Evolutionary conservation across 2,888 invertebrate genomes (phyloP), one percentile per base, ranked within the genome.

Genomic region (Gerosis bhagava): DNA sequence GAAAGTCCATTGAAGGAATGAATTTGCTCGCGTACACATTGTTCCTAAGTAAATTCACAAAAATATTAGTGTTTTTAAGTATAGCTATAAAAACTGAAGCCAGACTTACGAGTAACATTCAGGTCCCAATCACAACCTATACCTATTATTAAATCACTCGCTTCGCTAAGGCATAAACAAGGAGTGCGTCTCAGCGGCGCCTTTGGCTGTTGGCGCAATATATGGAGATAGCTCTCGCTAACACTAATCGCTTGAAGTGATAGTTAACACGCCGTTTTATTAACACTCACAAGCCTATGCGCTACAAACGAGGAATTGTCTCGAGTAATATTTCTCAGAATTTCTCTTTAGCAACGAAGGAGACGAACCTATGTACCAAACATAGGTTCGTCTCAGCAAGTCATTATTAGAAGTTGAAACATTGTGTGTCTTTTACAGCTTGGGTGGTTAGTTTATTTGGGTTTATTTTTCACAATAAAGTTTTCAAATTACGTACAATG

Each of bases 181-280:
- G 37, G 32, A 29, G 40, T 40, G 28, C 55, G 58, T 29, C 56
- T 45, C 5, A n/a, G 59, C 63, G 63, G 64, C 59, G 63, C 60
- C 63, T 65, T 63, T 62, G 43, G 43, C 46, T 56, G 59, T 62
- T 62, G 60, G 55, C 37, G 51, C 61, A 56, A 62, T 65, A 59
- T 60, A 62, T 44, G 51, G 47, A 46, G 45, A 54, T 49, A 49
- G 52, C 35, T 29, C 44, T 51, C 25, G 21, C 21, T 24, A 53
- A 21, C 44, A 44, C 48, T 50, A 49, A 46, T 54, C 48, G 53
- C 41, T 37, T 40, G 50, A 50, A 51, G 32, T 49, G 26, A 29
- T 29, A 45, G 29, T 45, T 31, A 46, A 39, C 46, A 32, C 31
- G 16, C 39, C 3, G 36, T 22, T 37, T 45, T 45, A 37, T 45